phyloP scores from a whole-genome alignment of 2,797 vertebrate species.

The Luscinia luscinia region DNA sequence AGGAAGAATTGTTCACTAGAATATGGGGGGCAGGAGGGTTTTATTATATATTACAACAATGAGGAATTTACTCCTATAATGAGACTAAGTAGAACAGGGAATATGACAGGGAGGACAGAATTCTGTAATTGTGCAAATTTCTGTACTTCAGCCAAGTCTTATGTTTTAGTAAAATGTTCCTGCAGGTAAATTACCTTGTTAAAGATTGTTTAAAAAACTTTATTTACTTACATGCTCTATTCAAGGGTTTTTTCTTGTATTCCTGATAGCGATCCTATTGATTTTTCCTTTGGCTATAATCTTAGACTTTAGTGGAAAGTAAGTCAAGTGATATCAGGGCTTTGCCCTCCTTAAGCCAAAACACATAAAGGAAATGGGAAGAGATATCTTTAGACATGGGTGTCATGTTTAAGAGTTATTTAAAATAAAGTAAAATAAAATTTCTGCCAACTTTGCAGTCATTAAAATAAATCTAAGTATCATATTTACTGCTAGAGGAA shows the following conservation, averaged over 20 bases:
- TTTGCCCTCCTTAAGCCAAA: not conserved
- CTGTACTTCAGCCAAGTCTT: not conserved
- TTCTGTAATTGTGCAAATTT: not conserved
- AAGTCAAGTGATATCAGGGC: not conserved
- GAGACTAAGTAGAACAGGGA: not conserved
- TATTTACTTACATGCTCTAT: not conserved
- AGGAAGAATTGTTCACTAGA: not conserved
- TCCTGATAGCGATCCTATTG: not conserved
- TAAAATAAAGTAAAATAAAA: conserved; percentile 11
- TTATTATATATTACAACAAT: not conserved
- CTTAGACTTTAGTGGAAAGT: not conserved
- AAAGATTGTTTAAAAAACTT: not conserved
- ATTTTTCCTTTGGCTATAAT: conserved; percentile 10
- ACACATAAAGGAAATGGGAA: not conserved
- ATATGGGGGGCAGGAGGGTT: not conserved
- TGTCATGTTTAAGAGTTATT: not conserved
- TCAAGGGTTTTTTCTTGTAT: not conserved
- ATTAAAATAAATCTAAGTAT: not conserved
- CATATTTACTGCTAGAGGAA: not conserved
- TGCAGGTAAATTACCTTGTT: not conserved
- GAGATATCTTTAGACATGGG: not conserved
- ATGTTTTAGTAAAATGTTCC: not conserved
- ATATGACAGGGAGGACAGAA: not conserved
- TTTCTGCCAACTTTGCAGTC: not conserved
- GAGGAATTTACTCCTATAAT: not conserved